Percentiles rank a stretch among this genome's conserved stretches.
phyloP scores from a whole-genome alignment of 2,888 invertebrate genomes.

The Sylvicola cinctus region DNA sequence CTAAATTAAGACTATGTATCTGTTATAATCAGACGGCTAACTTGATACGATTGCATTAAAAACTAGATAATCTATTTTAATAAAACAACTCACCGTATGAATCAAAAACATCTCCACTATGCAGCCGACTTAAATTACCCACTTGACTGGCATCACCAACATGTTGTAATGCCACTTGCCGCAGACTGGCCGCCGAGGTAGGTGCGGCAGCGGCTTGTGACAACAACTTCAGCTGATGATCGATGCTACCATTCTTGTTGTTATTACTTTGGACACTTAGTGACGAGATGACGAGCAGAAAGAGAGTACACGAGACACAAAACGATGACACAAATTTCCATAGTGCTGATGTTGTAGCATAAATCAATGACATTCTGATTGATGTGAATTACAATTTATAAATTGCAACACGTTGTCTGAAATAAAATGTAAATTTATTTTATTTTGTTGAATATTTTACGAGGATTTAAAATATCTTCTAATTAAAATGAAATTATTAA shows the following conservation, averaged over 20 bases:
- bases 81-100: constrained; percentile 24
- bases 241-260: background rate
- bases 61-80: too few species aligned
- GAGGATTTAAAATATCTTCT: too few species aligned
- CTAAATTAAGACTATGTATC: too few species aligned
- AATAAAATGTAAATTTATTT: background rate
- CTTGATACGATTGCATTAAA: too few species aligned
- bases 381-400: background rate
- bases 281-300: constrained; percentile 1
- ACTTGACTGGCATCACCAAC: constrained; percentile 12
- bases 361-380: constrained; percentile 2
- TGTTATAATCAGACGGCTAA: too few species aligned
- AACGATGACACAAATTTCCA: background rate
- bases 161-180: constrained; percentile 7
- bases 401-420: background rate
- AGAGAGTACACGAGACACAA: background rate
- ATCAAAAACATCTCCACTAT: constrained; percentile 24
- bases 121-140: constrained; percentile 24
- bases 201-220: constrained; percentile 9
- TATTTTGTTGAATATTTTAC: too few species aligned
- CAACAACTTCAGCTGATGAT: constrained; percentile 7
- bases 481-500: too few species aligned
- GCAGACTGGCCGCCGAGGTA: constrained; percentile 1
- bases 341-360: background rate
- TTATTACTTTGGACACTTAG: background rate